Evolutionary conservation across 2,888 invertebrate species (phyloP).

Genomic region (Hymenopus coronatus): DNA sequence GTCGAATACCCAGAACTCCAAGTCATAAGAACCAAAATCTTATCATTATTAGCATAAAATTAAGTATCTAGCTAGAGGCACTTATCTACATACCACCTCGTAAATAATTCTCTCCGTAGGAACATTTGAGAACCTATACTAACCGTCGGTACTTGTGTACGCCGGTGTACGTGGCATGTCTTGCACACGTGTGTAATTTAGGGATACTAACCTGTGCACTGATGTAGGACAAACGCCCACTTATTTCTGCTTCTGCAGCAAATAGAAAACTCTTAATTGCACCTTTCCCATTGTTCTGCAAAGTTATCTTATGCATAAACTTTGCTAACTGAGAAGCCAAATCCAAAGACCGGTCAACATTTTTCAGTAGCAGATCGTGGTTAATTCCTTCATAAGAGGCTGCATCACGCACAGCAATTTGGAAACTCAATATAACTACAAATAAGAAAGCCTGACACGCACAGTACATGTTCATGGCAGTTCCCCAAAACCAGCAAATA

Average conservation of each 20-base stretch:
- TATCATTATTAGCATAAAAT: no score
- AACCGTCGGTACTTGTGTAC: not conserved
- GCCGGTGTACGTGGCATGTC: not conserved
- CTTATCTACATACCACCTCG: no score
- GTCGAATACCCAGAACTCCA: no score
- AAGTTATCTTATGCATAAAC: constrained; percentile 70
- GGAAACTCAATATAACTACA: not conserved
- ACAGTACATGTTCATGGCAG: not conserved
- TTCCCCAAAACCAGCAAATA: no score
- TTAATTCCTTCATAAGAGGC: constrained; percentile 41
- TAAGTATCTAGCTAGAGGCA: no score
- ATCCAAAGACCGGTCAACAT: constrained; percentile 84
- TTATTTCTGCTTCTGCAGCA: constrained; percentile 62
- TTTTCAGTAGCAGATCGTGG: constrained; percentile 64
- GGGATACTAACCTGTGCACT: constrained; percentile 52
- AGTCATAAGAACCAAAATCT: no score
- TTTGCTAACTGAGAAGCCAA: constrained; percentile 86
- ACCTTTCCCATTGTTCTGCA: constrained; percentile 79
- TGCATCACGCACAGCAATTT: not conserved
- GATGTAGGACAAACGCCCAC: constrained; percentile 69
- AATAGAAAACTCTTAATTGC: constrained; percentile 69
- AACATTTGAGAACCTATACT: no score
- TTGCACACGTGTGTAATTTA: not conserved
- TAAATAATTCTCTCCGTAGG: no score
- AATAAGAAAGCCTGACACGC: not conserved